Evolutionary conservation across 2,888 invertebrate species (phyloP).

Genomic region (Melieria crassipennis): DNA sequence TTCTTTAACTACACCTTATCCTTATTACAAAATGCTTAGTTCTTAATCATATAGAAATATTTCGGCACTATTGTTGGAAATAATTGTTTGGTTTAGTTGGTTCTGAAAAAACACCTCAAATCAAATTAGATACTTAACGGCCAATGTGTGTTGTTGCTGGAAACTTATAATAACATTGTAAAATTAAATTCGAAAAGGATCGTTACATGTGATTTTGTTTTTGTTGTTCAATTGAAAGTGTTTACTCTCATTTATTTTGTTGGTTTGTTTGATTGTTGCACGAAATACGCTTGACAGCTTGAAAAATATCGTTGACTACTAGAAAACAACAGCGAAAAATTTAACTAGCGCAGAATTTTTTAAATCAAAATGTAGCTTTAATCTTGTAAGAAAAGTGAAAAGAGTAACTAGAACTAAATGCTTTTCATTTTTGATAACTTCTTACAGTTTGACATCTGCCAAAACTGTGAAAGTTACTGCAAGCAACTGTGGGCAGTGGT

Average conservation of each 20-base stretch:
- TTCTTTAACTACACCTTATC: constrained; percentile 33
- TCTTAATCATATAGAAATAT: constrained; percentile 54
- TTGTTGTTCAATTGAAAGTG: background rate
- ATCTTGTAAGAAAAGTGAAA: too few species aligned
- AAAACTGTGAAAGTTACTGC: too few species aligned
- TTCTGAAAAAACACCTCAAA: constrained; percentile 37
- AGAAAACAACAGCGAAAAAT: too few species aligned
- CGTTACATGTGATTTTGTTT: background rate
- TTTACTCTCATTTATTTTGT: constrained; percentile 3
- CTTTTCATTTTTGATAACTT: too few species aligned
- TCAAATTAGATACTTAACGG: constrained; percentile 38
- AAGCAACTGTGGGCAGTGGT: too few species aligned
- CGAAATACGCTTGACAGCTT: too few species aligned
- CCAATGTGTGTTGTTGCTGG: constrained; percentile 44
- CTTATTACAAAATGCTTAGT: constrained; percentile 26
- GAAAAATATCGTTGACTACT: too few species aligned
- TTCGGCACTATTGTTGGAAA: constrained; percentile 67
- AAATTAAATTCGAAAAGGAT: constrained; percentile 21
- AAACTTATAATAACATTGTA: constrained; percentile 33
- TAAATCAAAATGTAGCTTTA: too few species aligned
- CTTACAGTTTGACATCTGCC: too few species aligned
- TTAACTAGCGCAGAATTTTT: too few species aligned
- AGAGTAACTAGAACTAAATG: too few species aligned
- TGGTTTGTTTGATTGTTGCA: background rate
- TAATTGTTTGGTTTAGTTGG: constrained; percentile 46